These are phyloP conservation scores for Pocillopora damicornis DNA, from an alignment of 64 coral and sea anemone species.

Conservation along the genomic window DNA sequence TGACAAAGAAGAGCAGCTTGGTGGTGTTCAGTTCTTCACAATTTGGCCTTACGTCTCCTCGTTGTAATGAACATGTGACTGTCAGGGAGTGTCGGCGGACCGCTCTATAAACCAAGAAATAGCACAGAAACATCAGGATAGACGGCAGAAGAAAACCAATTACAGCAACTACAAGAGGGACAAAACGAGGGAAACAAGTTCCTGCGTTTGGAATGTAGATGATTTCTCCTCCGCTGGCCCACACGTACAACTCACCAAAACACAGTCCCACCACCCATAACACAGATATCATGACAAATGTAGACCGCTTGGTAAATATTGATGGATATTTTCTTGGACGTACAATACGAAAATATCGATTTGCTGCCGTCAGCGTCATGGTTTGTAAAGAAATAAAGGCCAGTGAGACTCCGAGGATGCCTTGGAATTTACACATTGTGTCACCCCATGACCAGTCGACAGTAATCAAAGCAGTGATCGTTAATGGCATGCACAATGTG, in stretches of 20 bases:
- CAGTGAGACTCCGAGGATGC: background rate
- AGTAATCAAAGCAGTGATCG: background rate
- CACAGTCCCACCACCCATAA: background rate
- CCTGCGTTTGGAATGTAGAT: background rate
- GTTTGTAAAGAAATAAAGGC: background rate
- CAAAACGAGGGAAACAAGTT: conserved; percentile 1
- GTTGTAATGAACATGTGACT: background rate
- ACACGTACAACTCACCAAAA: conserved; percentile 1
- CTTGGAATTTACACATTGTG: background rate
- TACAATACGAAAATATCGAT: conserved; percentile 12
- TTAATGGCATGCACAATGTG: background rate
- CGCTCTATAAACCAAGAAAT: background rate
- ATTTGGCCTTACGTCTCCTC: background rate
- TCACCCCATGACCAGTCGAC: background rate
- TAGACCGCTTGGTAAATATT: conserved; percentile 11
- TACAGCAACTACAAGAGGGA: background rate
- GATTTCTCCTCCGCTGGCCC: conserved; percentile 17
- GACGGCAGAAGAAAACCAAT: background rate
- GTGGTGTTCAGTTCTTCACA: background rate
- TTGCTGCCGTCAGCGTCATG: background rate
- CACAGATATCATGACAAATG: background rate
- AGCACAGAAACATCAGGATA: conserved; percentile 6
- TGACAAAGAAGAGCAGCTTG: background rate
- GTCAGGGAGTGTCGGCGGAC: background rate
- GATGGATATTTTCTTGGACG: background rate